These are phyloP conservation scores for Saccopteryx leptura DNA, from an alignment of 2,113 vertebrate genomes.

Conservation along the genomic window DNA sequence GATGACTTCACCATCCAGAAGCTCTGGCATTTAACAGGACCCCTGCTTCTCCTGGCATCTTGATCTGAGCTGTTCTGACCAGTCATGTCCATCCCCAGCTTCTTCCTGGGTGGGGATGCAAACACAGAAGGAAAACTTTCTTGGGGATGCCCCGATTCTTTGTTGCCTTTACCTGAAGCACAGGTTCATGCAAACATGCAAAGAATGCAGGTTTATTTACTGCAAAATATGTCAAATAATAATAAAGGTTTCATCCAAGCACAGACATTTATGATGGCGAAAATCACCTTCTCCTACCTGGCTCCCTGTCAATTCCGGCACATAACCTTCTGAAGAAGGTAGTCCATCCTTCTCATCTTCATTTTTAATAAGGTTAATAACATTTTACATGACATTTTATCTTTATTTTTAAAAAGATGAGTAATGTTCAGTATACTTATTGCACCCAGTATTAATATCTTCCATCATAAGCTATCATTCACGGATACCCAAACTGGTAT, in stretches of 20 bases:
- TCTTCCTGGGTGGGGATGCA: not conserved
- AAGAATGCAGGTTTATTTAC: not conserved
- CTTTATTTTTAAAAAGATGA: not conserved
- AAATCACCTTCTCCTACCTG: not conserved
- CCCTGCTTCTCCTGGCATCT: not conserved
- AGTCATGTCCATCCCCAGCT: not conserved
- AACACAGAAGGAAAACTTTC: not conserved
- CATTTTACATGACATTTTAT: not conserved
- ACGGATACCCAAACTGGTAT: not conserved
- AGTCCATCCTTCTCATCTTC: not conserved
- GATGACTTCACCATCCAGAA: not conserved
- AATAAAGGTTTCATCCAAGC: not conserved
- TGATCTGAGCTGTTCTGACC: not conserved
- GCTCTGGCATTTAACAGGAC: too few species aligned
- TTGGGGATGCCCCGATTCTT: not conserved
- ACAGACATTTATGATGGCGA: not conserved
- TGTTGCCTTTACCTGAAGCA: not conserved
- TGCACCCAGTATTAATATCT: not conserved
- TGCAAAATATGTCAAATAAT: not conserved
- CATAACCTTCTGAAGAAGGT: not conserved
- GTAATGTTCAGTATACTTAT: not conserved
- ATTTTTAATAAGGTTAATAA: conserved; percentile 2
- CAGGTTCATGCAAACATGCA: not conserved
- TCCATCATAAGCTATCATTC: not conserved
- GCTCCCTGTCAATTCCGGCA: not conserved